phyloP scores from a whole-genome alignment of 2,888 invertebrate species.

The Seira musarum region DNA sequence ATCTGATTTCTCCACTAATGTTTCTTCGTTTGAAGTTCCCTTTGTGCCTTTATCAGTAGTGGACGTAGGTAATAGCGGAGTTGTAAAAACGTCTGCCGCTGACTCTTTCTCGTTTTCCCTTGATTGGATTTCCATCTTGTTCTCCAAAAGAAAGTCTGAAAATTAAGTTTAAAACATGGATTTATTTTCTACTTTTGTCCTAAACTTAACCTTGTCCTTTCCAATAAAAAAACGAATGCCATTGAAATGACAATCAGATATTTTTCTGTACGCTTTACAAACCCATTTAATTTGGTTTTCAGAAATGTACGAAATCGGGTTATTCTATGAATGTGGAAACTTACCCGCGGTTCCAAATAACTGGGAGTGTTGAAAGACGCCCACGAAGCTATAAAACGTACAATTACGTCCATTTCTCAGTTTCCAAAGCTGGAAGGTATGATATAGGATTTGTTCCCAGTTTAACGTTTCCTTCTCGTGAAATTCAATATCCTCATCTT shows the following conservation, averaged over 20 bases:
- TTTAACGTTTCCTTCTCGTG: conserved; percentile 21
- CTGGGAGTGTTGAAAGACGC: conserved; percentile 56
- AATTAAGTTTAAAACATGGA: neutral
- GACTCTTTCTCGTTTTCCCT: conserved; percentile 36
- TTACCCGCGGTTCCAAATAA: conserved; percentile 58
- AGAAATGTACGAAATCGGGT: neutral
- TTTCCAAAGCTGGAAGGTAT: conserved; percentile 57
- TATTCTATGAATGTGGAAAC: neutral
- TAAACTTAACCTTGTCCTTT: too few relatives aligned
- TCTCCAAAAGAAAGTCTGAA: conserved; percentile 54
- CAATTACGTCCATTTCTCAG: conserved; percentile 56
- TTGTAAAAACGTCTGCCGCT: neutral
- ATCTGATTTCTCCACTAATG: conserved; percentile 44
- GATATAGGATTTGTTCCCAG: conserved; percentile 56
- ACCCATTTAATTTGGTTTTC: neutral
- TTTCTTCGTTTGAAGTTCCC: neutral
- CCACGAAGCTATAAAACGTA: conserved; percentile 63
- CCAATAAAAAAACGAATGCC: too few relatives aligned
- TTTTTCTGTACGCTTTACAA: neutral
- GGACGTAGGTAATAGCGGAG: neutral
- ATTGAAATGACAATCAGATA: neutral
- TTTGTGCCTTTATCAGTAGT: conserved; percentile 11
- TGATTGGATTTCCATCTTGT: conserved; percentile 55
- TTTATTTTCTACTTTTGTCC: too few relatives aligned
- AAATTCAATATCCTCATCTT: neutral